Evolutionary conservation across 2,113 vertebrate species (phyloP).

Genomic region (Andinoacara biseriatus): DNA sequence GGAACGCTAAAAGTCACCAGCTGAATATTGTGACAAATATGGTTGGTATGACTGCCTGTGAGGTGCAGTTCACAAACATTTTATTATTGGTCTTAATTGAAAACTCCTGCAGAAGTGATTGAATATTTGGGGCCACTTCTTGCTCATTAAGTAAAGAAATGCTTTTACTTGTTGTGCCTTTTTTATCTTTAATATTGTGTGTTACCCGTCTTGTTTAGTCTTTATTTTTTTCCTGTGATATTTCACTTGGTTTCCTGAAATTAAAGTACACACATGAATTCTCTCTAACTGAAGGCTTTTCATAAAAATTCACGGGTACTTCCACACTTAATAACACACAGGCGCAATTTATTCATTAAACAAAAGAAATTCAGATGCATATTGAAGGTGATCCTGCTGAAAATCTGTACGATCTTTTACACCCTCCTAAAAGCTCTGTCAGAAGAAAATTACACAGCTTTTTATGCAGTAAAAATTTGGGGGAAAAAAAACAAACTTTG

Average conservation of each 20-base stretch:
- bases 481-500: too few relatives aligned
- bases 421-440: not conserved
- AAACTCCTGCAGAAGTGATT: not conserved
- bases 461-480: not conserved
- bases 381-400: not conserved
- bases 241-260: not conserved
- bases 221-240: not conserved
- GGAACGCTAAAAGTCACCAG: not conserved
- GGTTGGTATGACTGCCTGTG: not conserved
- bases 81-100: not conserved
- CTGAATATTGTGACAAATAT: not conserved
- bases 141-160: not conserved
- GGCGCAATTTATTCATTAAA: not conserved
- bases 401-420: not conserved
- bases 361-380: not conserved
- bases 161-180: not conserved
- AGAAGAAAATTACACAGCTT: not conserved
- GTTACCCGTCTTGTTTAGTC: not conserved
- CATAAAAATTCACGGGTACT: too few relatives aligned
- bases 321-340: not conserved
- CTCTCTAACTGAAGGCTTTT: too few relatives aligned
- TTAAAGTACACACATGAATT: not conserved
- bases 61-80: not conserved
- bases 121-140: rapidly evolving
- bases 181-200: not conserved